A percentile compares a stretch with the other conserved stretches of the same genome.
phyloP scores from a whole-genome alignment of 2,888 invertebrate genomes.

The Sussaba pulchella region DNA sequence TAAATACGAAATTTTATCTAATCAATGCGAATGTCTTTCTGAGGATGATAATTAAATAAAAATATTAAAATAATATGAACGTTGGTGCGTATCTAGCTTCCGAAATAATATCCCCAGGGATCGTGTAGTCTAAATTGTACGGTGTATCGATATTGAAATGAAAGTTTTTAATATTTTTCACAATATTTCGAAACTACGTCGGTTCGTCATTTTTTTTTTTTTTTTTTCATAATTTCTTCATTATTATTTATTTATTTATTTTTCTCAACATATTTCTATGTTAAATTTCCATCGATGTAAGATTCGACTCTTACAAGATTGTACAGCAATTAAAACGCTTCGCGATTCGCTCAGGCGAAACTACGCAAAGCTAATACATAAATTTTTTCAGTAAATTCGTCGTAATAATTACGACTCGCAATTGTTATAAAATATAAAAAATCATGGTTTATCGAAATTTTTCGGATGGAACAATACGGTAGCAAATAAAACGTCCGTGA shows the following conservation, averaged over 20 bases:
- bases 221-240: too few relatives aligned
- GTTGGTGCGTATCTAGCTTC: slow-evolving; percentile 75
- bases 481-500: too few relatives aligned
- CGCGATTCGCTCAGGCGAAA: too few relatives aligned
- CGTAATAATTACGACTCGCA: slow-evolving; percentile 5
- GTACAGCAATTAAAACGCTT: slow-evolving; percentile 28
- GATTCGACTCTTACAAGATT: slow-evolving; percentile 9
- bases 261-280: slow-evolving; percentile 30
- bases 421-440: slow-evolving; percentile 32
- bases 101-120: slow-evolving; percentile 78
- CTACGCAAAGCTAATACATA: too few relatives aligned
- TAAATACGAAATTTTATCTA: too few relatives aligned
- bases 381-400: slow-evolving; percentile 9
- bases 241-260: slow-evolving; percentile 56
- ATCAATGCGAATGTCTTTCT: slow-evolving; percentile 64
- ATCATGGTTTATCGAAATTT: too few relatives aligned
- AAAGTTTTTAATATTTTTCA: slow-evolving; percentile 79
- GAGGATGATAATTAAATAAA: slow-evolving; percentile 69
- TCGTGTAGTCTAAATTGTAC: slow-evolving; percentile 76
- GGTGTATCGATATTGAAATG: slow-evolving; percentile 78
- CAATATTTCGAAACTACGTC: slow-evolving; percentile 63
- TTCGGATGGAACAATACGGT: not conserved
- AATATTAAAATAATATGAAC: too few relatives aligned
- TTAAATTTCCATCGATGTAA: slow-evolving; percentile 7
- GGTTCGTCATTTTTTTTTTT: slow-evolving; percentile 41